Conservation (phyloP, 2,113 vertebrate species). For the Ahaetulla prasina region DNA sequence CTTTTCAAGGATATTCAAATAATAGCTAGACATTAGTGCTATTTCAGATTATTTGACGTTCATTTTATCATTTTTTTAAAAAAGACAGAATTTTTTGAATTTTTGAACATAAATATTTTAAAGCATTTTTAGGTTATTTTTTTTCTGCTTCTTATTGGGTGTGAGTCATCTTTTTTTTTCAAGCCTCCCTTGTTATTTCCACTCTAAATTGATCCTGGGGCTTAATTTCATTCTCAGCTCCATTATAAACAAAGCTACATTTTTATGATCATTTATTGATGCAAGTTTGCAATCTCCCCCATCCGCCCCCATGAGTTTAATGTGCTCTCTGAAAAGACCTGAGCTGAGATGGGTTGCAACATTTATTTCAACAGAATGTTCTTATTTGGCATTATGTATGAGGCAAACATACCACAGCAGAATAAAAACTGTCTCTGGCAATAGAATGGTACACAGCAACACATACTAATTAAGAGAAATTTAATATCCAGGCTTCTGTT, state of each 20-base stretch:
- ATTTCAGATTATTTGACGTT: not conserved
- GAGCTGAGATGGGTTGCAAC: not conserved
- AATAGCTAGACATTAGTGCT: not conserved
- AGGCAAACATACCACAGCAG: slow-evolving; percentile 1
- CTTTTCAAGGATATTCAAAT: not conserved
- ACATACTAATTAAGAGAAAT: slow-evolving; percentile 65
- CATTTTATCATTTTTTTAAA: not conserved
- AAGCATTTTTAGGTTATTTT: not conserved
- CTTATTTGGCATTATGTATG: slow-evolving; percentile 15
- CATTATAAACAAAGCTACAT: not conserved
- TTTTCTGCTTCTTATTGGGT: not conserved
- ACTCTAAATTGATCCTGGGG: not conserved
- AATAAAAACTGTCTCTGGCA: slow-evolving; percentile 25
- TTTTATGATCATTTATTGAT: slow-evolving; percentile 29
- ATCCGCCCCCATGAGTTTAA: not conserved
- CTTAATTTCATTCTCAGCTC: slow-evolving; percentile 13
- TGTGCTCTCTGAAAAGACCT: slow-evolving; percentile 10
- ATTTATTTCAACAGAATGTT: slow-evolving; percentile 31
- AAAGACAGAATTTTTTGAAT: not conserved
- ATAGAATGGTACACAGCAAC: slow-evolving; percentile 22
- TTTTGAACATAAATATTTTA: not conserved
- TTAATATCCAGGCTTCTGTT: slow-evolving; percentile 55
- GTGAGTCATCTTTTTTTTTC: not conserved
- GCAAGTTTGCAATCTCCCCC: not conserved
- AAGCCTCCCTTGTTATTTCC: not conserved